Evolutionary conservation across 2,113 vertebrate species (phyloP).

Genomic region (Nycticryphes semicollaris): DNA sequence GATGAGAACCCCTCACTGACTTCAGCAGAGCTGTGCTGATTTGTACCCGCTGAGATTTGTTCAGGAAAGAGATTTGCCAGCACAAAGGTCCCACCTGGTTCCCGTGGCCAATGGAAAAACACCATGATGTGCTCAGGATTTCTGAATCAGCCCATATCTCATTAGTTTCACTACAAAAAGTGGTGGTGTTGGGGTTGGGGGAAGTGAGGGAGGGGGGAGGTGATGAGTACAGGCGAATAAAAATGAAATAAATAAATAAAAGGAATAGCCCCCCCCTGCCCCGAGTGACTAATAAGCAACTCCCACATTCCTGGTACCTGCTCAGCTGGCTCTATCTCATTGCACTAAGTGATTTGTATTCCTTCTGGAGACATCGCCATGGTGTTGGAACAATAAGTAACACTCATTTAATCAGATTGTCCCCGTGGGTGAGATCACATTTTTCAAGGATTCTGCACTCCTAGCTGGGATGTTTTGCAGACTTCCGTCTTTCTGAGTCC

Average conservation of each 20-base stretch:
- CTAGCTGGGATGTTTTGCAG: slow-evolving; percentile 12
- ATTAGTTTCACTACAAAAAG: background rate
- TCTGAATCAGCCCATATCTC: background rate
- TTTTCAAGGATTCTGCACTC: background rate
- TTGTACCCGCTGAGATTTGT: background rate
- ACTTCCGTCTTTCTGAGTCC: background rate
- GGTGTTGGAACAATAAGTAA: slow-evolving; percentile 53
- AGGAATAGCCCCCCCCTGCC: background rate
- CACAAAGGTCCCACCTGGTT: background rate
- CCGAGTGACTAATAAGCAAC: background rate
- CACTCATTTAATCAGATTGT: background rate
- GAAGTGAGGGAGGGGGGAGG: too few relatives aligned
- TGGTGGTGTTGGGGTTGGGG: fast-evolving
- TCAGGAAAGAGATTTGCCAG: background rate
- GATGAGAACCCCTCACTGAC: slow-evolving; percentile 13
- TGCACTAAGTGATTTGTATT: slow-evolving; percentile 15
- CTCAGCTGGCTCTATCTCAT: slow-evolving; percentile 25
- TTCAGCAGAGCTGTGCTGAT: background rate
- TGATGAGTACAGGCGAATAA: background rate
- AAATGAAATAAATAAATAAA: background rate
- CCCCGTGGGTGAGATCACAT: slow-evolving; percentile 27
- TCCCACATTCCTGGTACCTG: slow-evolving; percentile 52
- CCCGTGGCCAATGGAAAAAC: background rate
- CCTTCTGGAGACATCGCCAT: slow-evolving; percentile 37
- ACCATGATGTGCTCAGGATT: background rate